A percentile compares a stretch with the other conserved stretches of the same genome.
Conservation (phyloP, 2,797 vertebrate species). For the Pelodytes ibericus region DNA sequence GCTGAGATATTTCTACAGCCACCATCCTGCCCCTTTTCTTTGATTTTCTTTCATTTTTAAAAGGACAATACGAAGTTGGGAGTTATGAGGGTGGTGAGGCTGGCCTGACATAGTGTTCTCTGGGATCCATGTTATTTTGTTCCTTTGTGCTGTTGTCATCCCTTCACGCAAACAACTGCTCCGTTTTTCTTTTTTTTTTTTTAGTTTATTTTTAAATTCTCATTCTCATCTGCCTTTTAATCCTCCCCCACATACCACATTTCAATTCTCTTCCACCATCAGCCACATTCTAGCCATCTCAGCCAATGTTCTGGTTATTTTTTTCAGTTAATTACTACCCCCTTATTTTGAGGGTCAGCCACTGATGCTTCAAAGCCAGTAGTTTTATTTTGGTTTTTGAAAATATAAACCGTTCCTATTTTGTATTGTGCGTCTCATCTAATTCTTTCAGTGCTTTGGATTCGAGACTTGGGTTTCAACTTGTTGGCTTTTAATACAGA, state of each 20-base stretch:
- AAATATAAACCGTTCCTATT: constrained; percentile 48
- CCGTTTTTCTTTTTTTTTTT: neutral
- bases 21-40: constrained; percentile 12
- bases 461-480: neutral
- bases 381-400: constrained; percentile 44
- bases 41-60: neutral
- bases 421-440: constrained; percentile 39
- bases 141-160: neutral
- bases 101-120: neutral
- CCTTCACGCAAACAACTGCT: neutral
- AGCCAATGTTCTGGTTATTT: no score
- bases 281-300: neutral
- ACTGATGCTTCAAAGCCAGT: constrained; percentile 48
- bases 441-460: constrained; percentile 14
- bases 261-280: constrained; percentile 1
- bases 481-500: no score
- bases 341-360: constrained; percentile 24
- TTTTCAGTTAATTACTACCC: constrained; percentile 2
- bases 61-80: neutral
- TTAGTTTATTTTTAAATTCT: neutral
- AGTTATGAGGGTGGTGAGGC: neutral
- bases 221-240: constrained; percentile 18
- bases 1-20: constrained; percentile 48
- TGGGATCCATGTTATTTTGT: constrained; percentile 42
- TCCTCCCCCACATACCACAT: neutral